phyloP scores from a whole-genome alignment of 2,888 invertebrate species.

The Scotopteryx bipunctaria region DNA sequence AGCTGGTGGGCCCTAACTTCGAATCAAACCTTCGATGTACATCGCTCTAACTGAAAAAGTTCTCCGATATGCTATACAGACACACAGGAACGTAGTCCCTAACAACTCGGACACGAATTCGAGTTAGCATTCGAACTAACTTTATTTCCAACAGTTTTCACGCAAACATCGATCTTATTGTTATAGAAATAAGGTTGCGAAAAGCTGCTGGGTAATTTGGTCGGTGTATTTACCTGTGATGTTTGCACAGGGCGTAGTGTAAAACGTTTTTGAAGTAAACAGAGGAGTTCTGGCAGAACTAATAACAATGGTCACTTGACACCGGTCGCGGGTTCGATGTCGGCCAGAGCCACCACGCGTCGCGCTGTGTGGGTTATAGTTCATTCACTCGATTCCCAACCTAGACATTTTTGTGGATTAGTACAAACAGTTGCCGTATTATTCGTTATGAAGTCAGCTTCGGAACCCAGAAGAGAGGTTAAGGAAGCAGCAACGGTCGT shows the following conservation, averaged over 20 bases:
- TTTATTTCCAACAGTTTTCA: slow-evolving; percentile 19
- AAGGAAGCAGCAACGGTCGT: too few relatives aligned
- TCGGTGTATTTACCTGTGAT: slow-evolving; percentile 54
- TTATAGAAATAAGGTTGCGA: slow-evolving; percentile 28
- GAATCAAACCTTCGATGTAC: slow-evolving; percentile 8
- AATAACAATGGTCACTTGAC: slow-evolving; percentile 41
- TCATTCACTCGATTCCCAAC: too few relatives aligned
- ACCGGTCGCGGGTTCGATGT: slow-evolving; percentile 21
- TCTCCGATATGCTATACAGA: slow-evolving; percentile 35
- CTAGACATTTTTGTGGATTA: too few relatives aligned
- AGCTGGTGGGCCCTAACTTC: neutral
- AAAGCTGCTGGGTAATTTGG: slow-evolving; percentile 20
- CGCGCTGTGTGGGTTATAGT: too few relatives aligned
- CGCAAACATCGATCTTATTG: slow-evolving; percentile 37
- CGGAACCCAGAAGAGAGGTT: too few relatives aligned
- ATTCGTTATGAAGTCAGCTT: too few relatives aligned
- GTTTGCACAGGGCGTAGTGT: slow-evolving; percentile 50
- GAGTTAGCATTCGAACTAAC: slow-evolving; percentile 53
- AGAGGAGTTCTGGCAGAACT: slow-evolving; percentile 51
- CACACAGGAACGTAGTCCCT: slow-evolving; percentile 50
- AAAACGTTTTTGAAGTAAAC: slow-evolving; percentile 44
- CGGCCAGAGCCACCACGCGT: neutral
- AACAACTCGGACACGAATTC: slow-evolving; percentile 65
- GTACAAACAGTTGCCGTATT: too few relatives aligned
- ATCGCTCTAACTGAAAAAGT: neutral